Conservation (phyloP, 2,113 vertebrate species). For the pig (Sus scrofa) region T2T-Sscrofa CM000824.6:95914501-95915000, state of each 20-base stretch:
- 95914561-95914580: conserved; percentile 69
- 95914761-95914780: conserved; percentile 87
- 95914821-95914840: conserved; percentile 55
- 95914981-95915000: conserved; percentile 72
- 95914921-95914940: conserved; percentile 85
- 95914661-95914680: conserved; percentile 86
- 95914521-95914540: conserved; percentile 82
- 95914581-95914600: conserved; percentile 76
- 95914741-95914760: conserved; percentile 84
- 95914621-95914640: conserved; percentile 65
- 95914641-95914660: conserved; percentile 70
- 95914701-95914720: conserved; percentile 83
- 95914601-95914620: conserved; percentile 76
- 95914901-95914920: conserved; percentile 89
- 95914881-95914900: conserved; percentile 87
- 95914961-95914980: conserved; percentile 86
- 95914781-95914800: conserved; percentile 87
- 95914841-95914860: conserved; percentile 85
- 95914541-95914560: conserved; percentile 83
- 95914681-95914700: conserved; percentile 87
- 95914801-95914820: conserved; percentile 82
- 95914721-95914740: conserved; percentile 80
- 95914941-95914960: conserved; percentile 84
- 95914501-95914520: conserved; percentile 82
- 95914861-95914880: conserved; percentile 91